Evolutionary conservation across 1,140 invertebrate genomes (phyloP).

Genomic region (Steinernema feltiae): DNA sequence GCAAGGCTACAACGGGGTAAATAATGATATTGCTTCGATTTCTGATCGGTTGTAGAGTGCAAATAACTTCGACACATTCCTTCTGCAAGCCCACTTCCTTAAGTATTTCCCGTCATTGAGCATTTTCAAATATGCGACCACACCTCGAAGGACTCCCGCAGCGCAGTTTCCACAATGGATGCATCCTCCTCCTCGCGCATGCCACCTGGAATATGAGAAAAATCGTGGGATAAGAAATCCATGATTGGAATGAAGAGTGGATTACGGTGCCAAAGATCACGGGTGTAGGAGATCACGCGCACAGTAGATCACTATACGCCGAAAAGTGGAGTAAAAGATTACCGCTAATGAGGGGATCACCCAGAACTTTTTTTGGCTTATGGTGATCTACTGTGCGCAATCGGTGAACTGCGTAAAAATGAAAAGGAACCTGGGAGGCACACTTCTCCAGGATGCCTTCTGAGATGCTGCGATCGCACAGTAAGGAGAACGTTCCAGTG

Average conservation of each 20-base stretch:
- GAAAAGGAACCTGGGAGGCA: no score
- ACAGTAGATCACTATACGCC: no score
- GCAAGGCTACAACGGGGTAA: constrained; percentile 19
- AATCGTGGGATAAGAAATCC: no score
- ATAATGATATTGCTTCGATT: constrained; percentile 13
- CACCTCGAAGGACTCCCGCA: constrained; percentile 24
- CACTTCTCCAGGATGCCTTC: constrained; percentile 23
- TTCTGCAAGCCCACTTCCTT: background rate
- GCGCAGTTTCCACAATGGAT: constrained; percentile 19
- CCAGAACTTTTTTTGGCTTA: no score
- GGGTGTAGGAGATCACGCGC: no score
- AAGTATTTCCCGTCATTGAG: background rate
- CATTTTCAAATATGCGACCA: background rate
- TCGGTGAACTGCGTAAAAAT: no score
- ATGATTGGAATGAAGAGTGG: no score
- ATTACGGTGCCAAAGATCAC: no score
- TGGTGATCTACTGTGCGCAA: no score
- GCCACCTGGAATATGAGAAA: no score
- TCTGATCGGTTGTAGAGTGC: constrained; percentile 9
- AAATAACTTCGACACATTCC: background rate
- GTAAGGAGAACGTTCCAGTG: constrained; percentile 13
- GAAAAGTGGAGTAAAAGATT: no score
- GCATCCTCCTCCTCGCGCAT: constrained; percentile 6
- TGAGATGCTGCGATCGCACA: constrained; percentile 17
- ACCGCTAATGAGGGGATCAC: no score